phyloP scores from a whole-genome alignment of 1,140 invertebrate genomes.

The Bombus huntii region DNA sequence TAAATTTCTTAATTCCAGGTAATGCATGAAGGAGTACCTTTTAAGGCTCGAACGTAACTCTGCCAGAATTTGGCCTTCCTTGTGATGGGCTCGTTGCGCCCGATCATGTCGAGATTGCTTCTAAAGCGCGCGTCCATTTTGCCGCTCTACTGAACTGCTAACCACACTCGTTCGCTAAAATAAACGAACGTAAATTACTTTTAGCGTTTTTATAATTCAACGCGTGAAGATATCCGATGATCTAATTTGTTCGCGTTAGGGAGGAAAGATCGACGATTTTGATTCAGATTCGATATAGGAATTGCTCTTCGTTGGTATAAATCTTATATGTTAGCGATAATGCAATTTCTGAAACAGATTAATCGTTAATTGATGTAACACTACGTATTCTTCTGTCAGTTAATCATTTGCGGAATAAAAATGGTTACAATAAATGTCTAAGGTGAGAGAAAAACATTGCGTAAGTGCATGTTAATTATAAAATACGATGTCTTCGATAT shows the following conservation, averaged over 20 bases:
- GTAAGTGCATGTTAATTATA: not conserved
- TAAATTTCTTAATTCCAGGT: not conserved
- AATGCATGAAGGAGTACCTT: conserved; percentile 85
- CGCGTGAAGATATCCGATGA: not conserved
- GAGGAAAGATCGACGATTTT: not conserved
- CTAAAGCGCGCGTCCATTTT: conserved; percentile 92
- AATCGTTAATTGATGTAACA: not conserved
- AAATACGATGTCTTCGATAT: not conserved
- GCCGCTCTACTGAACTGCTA: conserved; percentile 83
- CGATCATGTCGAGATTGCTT: conserved; percentile 95
- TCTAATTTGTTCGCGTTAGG: not conserved
- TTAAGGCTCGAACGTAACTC: conserved; percentile 93
- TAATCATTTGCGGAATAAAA: not conserved
- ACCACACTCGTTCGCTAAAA: conserved; percentile 88
- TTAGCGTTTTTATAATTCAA: too few species aligned
- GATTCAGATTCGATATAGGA: not conserved
- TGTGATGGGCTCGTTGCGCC: conserved; percentile 94
- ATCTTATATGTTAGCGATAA: not conserved
- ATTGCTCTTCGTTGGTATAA: conserved; percentile 4
- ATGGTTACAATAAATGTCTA: not conserved
- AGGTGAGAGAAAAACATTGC: not conserved
- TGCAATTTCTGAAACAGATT: not conserved
- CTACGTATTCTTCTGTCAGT: not conserved
- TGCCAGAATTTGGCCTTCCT: conserved; percentile 97
- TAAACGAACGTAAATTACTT: conserved; percentile 60